These are phyloP conservation scores for Endomychus coccineus DNA, from an alignment of 2,888 invertebrate genomes.

Conservation along the genomic window DNA sequence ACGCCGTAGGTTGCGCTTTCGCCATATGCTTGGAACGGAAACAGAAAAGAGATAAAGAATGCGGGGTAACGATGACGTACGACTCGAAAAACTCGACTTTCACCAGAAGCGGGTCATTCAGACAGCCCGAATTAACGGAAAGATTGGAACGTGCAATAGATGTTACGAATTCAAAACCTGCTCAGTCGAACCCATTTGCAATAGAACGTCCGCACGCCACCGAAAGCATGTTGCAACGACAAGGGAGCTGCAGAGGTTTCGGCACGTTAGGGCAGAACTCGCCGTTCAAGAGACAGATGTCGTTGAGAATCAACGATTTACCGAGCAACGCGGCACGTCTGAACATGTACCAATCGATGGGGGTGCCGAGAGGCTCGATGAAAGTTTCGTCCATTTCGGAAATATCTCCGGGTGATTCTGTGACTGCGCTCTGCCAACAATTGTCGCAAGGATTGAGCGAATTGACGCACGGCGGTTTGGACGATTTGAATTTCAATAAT, in stretches of 20 bases:
- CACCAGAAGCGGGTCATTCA: constrained; percentile 83
- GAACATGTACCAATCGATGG: constrained; percentile 8
- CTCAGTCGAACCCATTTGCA: constrained; percentile 80
- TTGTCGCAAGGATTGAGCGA: constrained; percentile 62
- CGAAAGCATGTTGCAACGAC: constrained; percentile 86
- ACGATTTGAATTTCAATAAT: constrained; percentile 52
- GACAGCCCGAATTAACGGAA: constrained; percentile 76
- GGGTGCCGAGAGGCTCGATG: constrained; percentile 34
- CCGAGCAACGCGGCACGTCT: constrained; percentile 89
- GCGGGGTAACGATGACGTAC: constrained; percentile 87
- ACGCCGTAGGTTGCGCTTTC: constrained; percentile 99
- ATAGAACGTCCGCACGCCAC: constrained; percentile 96
- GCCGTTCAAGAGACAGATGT: constrained; percentile 94
- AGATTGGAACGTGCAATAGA: constrained; percentile 42
- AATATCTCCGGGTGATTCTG: constrained; percentile 60
- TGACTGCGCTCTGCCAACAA: constrained; percentile 69
- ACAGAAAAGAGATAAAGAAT: constrained; percentile 94
- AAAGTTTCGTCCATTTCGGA: constrained; percentile 73
- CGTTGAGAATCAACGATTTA: constrained; percentile 87
- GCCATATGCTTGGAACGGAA: constrained; percentile 97
- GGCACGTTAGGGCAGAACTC: constrained; percentile 70
- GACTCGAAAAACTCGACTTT: constrained; percentile 86
- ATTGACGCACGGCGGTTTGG: constrained; percentile 53
- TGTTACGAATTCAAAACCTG: constrained; percentile 36
- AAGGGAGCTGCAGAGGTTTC: constrained; percentile 91